A percentile compares a stretch with the other conserved stretches of the same genome.
Evolutionary conservation across 1,140 invertebrate genomes (phyloP).

Genomic region (Pectinophora gossypiella): DNA sequence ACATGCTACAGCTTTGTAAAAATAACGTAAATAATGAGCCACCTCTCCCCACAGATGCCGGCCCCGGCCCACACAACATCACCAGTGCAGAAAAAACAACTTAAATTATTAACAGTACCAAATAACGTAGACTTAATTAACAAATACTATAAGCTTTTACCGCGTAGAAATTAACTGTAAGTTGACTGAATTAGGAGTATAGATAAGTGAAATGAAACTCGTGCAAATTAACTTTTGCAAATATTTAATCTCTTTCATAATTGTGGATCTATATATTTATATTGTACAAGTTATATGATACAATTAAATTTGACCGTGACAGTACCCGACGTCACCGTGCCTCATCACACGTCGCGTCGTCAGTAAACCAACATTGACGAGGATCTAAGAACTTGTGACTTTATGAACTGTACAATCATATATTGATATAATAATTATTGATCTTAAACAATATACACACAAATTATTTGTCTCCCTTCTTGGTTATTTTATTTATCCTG

Average conservation of each 20-base stretch:
- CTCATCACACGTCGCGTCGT: constrained; percentile 36
- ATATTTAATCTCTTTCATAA: constrained; percentile 77
- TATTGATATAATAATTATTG: constrained; percentile 45
- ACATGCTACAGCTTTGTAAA: too few species aligned
- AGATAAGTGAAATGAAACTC: constrained; percentile 48
- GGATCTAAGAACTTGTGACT: constrained; percentile 41
- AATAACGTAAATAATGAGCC: too few species aligned
- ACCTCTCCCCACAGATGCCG: too few species aligned
- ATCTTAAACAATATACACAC: constrained; percentile 71
- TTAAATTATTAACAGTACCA: constrained; percentile 28
- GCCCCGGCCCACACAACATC: constrained; percentile 59
- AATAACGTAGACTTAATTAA: constrained; percentile 31
- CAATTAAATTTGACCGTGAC: constrained; percentile 67
- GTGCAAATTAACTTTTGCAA: constrained; percentile 72
- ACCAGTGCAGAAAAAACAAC: constrained; percentile 20
- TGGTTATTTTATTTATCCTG: constrained; percentile 50
- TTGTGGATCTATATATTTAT: constrained; percentile 77
- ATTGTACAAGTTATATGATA: constrained; percentile 76
- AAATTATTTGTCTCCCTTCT: constrained; percentile 67
- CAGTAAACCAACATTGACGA: constrained; percentile 40
- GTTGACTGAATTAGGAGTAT: constrained; percentile 30
- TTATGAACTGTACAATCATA: constrained; percentile 56
- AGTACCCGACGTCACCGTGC: constrained; percentile 34
- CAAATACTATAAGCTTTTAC: constrained; percentile 20
- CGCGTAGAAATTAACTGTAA: constrained; percentile 19